Base-by-base conservation (phyloP, 1,140 invertebrate genomes). In the Nylanderia fulva region DNA sequence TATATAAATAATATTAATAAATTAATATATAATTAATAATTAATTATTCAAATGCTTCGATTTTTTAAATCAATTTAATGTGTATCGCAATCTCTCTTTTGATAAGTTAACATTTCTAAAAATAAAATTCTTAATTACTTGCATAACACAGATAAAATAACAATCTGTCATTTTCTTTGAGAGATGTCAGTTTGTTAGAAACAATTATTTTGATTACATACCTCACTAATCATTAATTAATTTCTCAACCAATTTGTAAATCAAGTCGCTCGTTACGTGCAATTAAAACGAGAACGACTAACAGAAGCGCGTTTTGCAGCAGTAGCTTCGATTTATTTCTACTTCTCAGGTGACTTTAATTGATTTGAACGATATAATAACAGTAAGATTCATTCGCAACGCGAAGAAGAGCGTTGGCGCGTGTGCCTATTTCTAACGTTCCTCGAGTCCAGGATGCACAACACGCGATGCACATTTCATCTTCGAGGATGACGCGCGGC, bases 281-380 rank as follows among this genome's bases (percentile, higher is more conserved):
- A n/a, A 56, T 68, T 60, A 58, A 60, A 76, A 76, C 18, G 60
- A 39, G 52, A 75, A 5, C 15, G 33, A 60, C n/a, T 27, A n/a
- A 7, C 33, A 45, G 13, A 33, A 27, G 7, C 27, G 18, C 33
- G 54, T 71, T 48, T 8, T 8, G 72, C 39, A 29, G 52, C 42
- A 21, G 42, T 33, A 69, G 36, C 56, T 64, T 18, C 42, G 13
- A 29, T 54, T 76, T 54, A 84, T 48, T 58, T 61, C 0, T 76
- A 48, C 64, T 88, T 86, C 72, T 88, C 54, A 79, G 54, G 5
- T 79, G 66, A 52, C 61, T 79, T 77, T 89, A 89, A 89, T 88
- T 89, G 72, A 54, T 63, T 68, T 7, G 21, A 42, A 72, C 27
- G 69, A 66, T 80, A 42, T 42, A 85, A 85, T 88, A 85, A 85